Percentiles rank a stretch among this genome's conserved stretches.
Evolutionary conservation across 35 echinoderm and acorn worm species (phyloP).

Genomic region (Strongylocentrotus purpuratus): DNA sequence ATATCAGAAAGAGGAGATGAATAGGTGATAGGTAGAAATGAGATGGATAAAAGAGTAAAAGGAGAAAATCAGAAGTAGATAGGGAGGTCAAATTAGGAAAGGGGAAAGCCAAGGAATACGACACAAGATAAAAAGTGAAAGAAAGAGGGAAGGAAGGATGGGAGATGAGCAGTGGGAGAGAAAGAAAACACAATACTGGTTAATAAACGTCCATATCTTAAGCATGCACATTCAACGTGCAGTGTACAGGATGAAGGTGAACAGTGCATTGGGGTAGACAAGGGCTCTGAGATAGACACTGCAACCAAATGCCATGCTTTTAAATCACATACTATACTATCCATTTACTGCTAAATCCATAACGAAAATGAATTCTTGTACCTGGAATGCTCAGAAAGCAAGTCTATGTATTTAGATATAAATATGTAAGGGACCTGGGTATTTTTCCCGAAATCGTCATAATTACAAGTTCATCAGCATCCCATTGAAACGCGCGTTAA

Average conservation of each 20-base stretch:
- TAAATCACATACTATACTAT: background rate
- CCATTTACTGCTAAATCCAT: background rate
- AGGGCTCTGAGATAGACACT: background rate
- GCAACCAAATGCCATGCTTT: background rate
- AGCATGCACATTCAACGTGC: slow-evolving; percentile 8
- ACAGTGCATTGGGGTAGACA: background rate
- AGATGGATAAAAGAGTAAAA: background rate
- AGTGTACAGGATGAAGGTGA: background rate
- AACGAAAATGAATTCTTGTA: too few species aligned
- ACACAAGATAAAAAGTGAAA: background rate
- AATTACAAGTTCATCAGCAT: too few species aligned
- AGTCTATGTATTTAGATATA: too few species aligned
- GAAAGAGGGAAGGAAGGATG: background rate
- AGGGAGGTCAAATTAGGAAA: too few species aligned
- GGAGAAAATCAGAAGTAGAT: too few species aligned
- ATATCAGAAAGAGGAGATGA: background rate
- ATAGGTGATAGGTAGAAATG: background rate
- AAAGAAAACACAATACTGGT: background rate
- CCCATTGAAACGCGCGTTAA: too few species aligned
- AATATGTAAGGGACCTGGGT: too few species aligned
- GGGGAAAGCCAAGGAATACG: too few species aligned
- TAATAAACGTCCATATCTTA: background rate
- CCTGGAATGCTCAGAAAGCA: too few species aligned
- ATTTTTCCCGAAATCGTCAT: too few species aligned
- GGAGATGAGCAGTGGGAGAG: background rate